A percentile compares a stretch with the other conserved stretches of the same genome.
phyloP scores from a whole-genome alignment of 1,140 invertebrate species.

The Sarcophaga bullata region DNA sequence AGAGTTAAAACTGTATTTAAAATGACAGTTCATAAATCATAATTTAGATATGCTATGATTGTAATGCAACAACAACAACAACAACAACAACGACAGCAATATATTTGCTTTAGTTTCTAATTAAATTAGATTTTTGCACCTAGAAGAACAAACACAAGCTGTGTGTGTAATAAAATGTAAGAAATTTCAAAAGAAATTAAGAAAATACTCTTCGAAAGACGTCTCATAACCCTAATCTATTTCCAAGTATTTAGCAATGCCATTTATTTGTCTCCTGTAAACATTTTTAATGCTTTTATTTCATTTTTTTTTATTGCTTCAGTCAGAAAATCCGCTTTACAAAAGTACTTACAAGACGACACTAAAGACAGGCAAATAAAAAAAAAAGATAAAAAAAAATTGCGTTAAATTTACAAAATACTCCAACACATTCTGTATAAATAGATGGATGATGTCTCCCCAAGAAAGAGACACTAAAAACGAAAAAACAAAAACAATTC shows the following conservation, averaged over 20 bases:
- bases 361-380: neutral
- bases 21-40: conserved; percentile 36
- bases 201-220: neutral
- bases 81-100: too few relatives aligned
- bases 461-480: neutral
- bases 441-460: conserved; percentile 12
- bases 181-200: too few relatives aligned
- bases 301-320: neutral
- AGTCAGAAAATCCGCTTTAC: conserved; percentile 31
- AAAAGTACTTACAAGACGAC: neutral
- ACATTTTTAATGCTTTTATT: too few relatives aligned
- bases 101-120: too few relatives aligned
- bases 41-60: conserved; percentile 27
- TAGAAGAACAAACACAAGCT: too few relatives aligned
- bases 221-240: neutral
- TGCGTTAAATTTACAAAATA: conserved; percentile 31
- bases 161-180: too few relatives aligned
- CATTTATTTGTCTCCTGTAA: too few relatives aligned
- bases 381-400: neutral
- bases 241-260: neutral
- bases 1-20: conserved; percentile 25
- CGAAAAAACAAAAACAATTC: neutral
- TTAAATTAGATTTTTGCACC: too few relatives aligned
- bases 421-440: conserved; percentile 32
- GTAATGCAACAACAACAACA: neutral